Percentiles rank a stretch among this genome's conserved stretches.
These are phyloP conservation scores for Parnassius apollo DNA, from an alignment of 2,888 invertebrate species.

Conservation along the genomic window DNA sequence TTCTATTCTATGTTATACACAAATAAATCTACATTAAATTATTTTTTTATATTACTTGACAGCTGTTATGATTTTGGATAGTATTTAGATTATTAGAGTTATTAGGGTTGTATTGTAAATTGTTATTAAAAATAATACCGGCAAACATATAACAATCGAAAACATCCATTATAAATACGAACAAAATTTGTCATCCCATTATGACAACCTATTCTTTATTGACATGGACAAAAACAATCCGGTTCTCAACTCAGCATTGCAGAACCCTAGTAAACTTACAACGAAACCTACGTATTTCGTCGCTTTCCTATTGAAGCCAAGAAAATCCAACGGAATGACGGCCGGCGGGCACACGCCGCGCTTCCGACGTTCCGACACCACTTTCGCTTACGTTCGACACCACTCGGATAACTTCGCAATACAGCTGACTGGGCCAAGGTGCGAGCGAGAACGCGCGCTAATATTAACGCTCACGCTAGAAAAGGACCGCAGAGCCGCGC, in stretches of 20 bases:
- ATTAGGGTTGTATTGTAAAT: not conserved
- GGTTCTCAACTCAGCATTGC: slow-evolving; percentile 9
- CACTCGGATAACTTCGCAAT: slow-evolving; percentile 63
- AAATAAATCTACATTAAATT: too few relatives aligned
- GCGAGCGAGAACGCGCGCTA: slow-evolving; percentile 51
- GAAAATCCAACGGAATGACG: slow-evolving; percentile 40
- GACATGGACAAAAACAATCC: slow-evolving; percentile 14
- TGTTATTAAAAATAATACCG: not conserved
- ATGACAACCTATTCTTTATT: slow-evolving; percentile 1
- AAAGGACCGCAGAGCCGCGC: slow-evolving; percentile 54
- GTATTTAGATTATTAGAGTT: too few relatives aligned
- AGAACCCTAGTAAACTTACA: not conserved
- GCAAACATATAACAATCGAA: not conserved
- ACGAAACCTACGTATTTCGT: slow-evolving; percentile 17
- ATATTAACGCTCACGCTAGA: slow-evolving; percentile 35
- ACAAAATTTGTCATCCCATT: slow-evolving; percentile 5
- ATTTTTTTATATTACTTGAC: too few relatives aligned
- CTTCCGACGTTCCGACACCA: slow-evolving; percentile 71
- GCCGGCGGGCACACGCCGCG: slow-evolving; percentile 44
- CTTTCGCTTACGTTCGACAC: slow-evolving; percentile 71
- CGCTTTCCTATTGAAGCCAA: slow-evolving; percentile 36
- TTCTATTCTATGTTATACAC: too few relatives aligned
- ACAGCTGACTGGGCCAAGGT: slow-evolving; percentile 74
- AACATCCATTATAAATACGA: slow-evolving; percentile 2
- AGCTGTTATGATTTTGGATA: too few relatives aligned